Percentiles rank a stretch among this genome's conserved stretches.
These are phyloP conservation scores for Epinephelus fuscoguttatus DNA, from an alignment of 2,113 vertebrate genomes.

Conservation along the genomic window DNA sequence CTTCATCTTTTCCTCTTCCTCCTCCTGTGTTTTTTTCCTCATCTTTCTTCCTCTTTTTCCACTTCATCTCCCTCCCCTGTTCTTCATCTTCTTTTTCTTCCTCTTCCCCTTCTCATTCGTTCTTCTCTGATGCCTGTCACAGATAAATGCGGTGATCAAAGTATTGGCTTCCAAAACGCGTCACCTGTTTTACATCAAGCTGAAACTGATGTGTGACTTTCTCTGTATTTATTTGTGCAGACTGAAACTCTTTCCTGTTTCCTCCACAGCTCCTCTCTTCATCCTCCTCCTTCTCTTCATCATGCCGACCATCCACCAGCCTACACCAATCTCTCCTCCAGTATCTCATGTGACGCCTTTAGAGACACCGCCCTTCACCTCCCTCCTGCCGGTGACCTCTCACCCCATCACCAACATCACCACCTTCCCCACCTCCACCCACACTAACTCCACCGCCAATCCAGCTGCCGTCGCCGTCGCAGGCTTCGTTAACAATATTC, in stretches of 20 bases:
- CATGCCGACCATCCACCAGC: conserved; percentile 20
- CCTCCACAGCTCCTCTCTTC: conserved; percentile 31
- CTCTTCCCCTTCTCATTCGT: too few relatives aligned
- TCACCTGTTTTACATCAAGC: background rate
- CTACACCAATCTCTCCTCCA: background rate
- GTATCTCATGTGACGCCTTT: background rate
- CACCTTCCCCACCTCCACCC: background rate
- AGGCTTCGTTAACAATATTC: conserved; percentile 62
- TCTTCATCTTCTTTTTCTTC: too few relatives aligned
- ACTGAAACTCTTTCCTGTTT: conserved; percentile 4
- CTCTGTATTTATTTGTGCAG: background rate
- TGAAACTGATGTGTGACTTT: background rate
- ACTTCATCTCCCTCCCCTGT: too few relatives aligned
- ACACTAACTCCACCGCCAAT: conserved; percentile 38
- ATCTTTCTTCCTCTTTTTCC: too few relatives aligned
- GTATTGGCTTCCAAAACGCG: too few relatives aligned
- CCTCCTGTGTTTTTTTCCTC: too few relatives aligned
- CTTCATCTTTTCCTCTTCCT: too few relatives aligned
- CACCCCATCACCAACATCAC: background rate
- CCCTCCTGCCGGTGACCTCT: background rate
- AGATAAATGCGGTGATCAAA: too few relatives aligned
- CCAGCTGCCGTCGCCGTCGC: conserved; percentile 24
- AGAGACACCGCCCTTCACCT: too few relatives aligned
- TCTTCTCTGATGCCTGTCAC: too few relatives aligned
- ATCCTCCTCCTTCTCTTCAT: conserved; percentile 5